phyloP scores from a whole-genome alignment of 2,888 invertebrate species.

The Capitulum mitella region DNA sequence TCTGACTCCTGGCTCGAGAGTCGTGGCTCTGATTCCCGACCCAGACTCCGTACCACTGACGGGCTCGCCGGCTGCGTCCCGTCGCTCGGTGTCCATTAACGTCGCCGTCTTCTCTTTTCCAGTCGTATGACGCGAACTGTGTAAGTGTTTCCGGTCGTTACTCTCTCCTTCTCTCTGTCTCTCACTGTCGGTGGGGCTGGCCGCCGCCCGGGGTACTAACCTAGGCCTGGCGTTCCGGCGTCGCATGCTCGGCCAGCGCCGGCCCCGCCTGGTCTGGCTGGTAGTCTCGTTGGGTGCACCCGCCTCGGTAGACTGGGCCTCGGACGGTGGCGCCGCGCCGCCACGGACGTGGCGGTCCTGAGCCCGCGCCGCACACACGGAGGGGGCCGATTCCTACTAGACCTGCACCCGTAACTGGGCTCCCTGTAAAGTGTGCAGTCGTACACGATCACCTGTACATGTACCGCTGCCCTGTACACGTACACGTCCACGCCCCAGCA shows the following conservation, averaged over 20 bases:
- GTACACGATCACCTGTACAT: too few species aligned
- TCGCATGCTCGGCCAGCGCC: neutral
- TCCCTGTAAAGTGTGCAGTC: too few species aligned
- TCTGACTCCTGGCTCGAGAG: too few species aligned
- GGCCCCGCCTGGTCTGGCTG: neutral
- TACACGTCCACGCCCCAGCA: too few species aligned
- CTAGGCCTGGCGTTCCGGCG: neutral
- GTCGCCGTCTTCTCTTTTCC: neutral
- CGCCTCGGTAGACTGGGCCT: neutral
- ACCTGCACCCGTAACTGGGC: too few species aligned
- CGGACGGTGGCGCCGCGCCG: too few species aligned
- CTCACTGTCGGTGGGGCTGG: neutral
- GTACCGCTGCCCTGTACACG: too few species aligned
- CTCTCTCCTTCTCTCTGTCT: neutral
- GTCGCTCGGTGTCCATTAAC: neutral
- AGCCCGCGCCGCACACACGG: too few species aligned
- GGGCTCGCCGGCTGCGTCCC: neutral
- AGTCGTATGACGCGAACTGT: conserved; percentile 26
- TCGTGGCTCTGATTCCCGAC: too few species aligned
- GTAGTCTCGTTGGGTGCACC: neutral
- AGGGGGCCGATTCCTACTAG: too few species aligned
- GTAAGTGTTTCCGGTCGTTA: conserved; percentile 6
- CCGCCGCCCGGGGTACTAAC: neutral
- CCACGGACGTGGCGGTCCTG: too few species aligned
- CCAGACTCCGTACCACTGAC: too few species aligned